phyloP scores from a whole-genome alignment of 2,888 invertebrate species.

The Lobophora halterata region DNA sequence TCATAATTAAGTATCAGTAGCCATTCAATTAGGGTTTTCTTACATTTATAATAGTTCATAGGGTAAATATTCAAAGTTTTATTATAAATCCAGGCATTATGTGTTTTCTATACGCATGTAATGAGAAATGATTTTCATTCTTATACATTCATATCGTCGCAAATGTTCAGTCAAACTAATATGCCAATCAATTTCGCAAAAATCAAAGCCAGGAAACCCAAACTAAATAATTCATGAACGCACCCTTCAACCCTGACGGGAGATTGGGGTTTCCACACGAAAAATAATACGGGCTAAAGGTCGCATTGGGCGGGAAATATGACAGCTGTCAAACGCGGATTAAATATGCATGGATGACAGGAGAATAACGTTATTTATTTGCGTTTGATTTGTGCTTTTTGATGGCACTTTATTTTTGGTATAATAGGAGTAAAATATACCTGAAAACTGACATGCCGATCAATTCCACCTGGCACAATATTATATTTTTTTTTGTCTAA shows the following conservation, averaged over 20 bases:
- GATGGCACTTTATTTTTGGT: constrained; percentile 1
- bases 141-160: neutral
- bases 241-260: constrained; percentile 26
- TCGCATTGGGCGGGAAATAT: constrained; percentile 50
- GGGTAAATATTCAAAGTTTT: no score
- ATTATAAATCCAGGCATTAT: no score
- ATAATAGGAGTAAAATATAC: no score
- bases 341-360: constrained; percentile 33
- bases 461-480: no score
- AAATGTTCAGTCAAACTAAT: constrained; percentile 2
- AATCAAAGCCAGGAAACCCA: constrained; percentile 19
- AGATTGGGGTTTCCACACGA: constrained; percentile 35
- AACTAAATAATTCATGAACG: constrained; percentile 30
- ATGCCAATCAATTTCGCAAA: constrained; percentile 18
- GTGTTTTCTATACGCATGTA: no score
- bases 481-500: no score
- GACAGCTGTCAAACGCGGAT: constrained; percentile 65
- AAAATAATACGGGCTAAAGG: constrained; percentile 53
- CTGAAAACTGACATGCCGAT: no score
- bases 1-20: no score
- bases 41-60: no score
- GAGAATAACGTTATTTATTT: constrained; percentile 10
- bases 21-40: no score
- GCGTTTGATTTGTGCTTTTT: neutral
- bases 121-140: no score